Evolutionary conservation across 2,113 vertebrate species (phyloP), one percentile per base, ranked within the genome.

Genomic region (Apeltes quadracus): DNA sequence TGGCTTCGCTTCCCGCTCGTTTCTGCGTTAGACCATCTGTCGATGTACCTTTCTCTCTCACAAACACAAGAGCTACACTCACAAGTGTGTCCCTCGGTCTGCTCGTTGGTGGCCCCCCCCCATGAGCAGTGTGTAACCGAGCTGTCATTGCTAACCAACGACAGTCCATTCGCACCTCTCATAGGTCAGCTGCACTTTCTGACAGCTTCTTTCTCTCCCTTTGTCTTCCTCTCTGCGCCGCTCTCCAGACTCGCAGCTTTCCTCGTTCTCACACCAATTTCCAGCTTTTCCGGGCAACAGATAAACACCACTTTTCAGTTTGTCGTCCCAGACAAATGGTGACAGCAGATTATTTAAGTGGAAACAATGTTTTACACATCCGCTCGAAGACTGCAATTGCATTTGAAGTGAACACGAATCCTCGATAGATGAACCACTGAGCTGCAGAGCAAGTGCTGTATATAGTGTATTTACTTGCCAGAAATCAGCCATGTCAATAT

Each of bases 61-160:
- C 54, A 62, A 56, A 59, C 50, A 61, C 36, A 66, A 63, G 14
- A 38, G 18, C 36, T 32, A 64, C 2, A n/a, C 58, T 41, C 44
- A 46, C 27, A 4, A 39, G 22, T 29, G 46, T 12, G 20, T 71
- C 22, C 29, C 55, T 70, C 9, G 1, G 78, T 59, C 51, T 50
- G 77, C 75, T 75, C 22, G 20, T 68, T 38, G 72, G 57, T 23
- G 46, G 61, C 73, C 90, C 76, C 88, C 80, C 22, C 88, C 80
- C 22, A 2, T 79, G 82, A 85, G 80, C 78, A 50, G 58, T 25
- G 18, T 77, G 79, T 79, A 85, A 75, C 83, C 64, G 70, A 85
- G 75, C 84, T 88, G 91, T 89, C 85, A 87, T 39, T 41, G 25
- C 79, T 80, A 81, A 88, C 75, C 80, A 77, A 87, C 43, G 71